Conservation (phyloP, 92 coral and sea anemone genomes). For the Phymanthus crucifer region DNA sequence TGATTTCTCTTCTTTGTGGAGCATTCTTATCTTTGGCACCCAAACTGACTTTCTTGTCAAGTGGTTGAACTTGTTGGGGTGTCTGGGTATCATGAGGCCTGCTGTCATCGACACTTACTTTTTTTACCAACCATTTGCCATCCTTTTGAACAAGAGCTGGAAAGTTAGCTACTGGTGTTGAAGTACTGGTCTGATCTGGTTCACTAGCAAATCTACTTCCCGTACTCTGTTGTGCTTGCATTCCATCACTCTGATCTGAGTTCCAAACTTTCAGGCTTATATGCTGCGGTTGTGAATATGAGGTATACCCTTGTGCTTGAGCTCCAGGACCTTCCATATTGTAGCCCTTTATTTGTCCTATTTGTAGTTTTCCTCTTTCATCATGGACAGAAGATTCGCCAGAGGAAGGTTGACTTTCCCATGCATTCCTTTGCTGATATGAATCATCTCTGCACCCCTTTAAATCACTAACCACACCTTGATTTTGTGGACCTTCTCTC, state of each 20-base stretch:
- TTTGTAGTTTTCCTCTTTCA: neutral
- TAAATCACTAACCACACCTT: neutral
- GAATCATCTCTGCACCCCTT: neutral
- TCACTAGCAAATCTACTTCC: neutral
- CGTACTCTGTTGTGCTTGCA: neutral
- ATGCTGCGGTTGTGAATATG: neutral
- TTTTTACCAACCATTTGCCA: constrained; percentile 28
- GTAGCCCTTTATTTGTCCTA: neutral
- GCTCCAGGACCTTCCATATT: neutral
- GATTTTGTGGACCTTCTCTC: neutral
- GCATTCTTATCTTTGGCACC: constrained; percentile 37
- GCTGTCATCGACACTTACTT: constrained; percentile 27
- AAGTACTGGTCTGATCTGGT: neutral
- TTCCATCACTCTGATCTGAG: neutral
- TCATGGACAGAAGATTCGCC: neutral
- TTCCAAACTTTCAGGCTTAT: neutral
- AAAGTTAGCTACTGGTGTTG: constrained; percentile 6
- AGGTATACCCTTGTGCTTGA: neutral
- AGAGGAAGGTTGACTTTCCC: neutral
- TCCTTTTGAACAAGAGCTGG: constrained; percentile 25
- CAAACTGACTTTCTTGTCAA: constrained; percentile 12
- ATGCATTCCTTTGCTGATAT: neutral
- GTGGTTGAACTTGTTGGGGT: constrained; percentile 9
- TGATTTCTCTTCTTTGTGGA: constrained; percentile 22
- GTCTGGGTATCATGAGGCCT: neutral